phyloP scores from a whole-genome alignment of 2,888 invertebrate species.

The Ormyrus rosae region DNA sequence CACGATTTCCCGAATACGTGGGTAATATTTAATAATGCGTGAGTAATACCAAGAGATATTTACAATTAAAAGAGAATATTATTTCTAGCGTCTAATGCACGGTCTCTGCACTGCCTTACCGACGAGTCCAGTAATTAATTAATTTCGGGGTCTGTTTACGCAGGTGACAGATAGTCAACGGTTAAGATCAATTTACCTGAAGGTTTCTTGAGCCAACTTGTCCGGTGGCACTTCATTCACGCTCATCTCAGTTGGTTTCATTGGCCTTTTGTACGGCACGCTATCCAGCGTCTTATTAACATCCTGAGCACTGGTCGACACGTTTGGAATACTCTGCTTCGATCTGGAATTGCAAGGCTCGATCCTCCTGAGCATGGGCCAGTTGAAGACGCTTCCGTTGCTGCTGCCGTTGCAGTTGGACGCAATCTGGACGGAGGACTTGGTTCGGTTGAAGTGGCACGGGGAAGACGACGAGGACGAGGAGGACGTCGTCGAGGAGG shows the following conservation, averaged over 20 bases:
- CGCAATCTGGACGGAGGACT: conserved; percentile 76
- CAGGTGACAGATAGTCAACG: too few relatives aligned
- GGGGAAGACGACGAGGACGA: conserved; percentile 58
- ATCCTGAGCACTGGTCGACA: conserved; percentile 56
- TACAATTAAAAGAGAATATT: too few relatives aligned
- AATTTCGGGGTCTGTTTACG: neutral
- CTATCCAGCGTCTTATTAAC: conserved; percentile 64
- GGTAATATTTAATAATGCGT: too few relatives aligned
- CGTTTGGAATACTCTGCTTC: neutral
- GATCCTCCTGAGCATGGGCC: conserved; percentile 76
- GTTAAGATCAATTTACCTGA: conserved; percentile 68
- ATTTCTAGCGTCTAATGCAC: too few relatives aligned
- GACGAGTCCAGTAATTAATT: neutral
- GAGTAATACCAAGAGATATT: too few relatives aligned
- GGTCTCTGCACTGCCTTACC: too few relatives aligned
- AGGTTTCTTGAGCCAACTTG: conserved; percentile 82
- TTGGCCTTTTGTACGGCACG: conserved; percentile 72
- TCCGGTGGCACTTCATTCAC: conserved; percentile 78
- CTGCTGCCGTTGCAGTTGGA: conserved; percentile 68
- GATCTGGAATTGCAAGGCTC: conserved; percentile 64
- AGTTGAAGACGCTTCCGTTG: conserved; percentile 76
- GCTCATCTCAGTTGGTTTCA: conserved; percentile 61
- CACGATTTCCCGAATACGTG: too few relatives aligned
- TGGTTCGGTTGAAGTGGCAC: conserved; percentile 73
- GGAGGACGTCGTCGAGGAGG: conserved; percentile 58